Percentiles rank a stretch among this genome's conserved stretches.
phyloP scores from a whole-genome alignment of 2,888 invertebrate genomes.

The Mesorhabditis belari region DNA sequence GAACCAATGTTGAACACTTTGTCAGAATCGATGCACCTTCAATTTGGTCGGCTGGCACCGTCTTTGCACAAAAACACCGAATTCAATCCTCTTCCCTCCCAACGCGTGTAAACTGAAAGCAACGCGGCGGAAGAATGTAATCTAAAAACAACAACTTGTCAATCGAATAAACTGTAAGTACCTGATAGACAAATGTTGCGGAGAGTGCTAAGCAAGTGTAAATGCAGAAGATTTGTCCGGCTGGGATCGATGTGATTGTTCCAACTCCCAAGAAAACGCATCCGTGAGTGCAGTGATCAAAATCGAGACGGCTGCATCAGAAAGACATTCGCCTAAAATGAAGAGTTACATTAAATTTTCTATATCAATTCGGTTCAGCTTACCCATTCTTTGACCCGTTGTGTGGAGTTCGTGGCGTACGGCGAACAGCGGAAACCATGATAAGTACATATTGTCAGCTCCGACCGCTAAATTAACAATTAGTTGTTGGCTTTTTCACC shows the following conservation, averaged over 20 bases:
- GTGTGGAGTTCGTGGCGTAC: conserved; percentile 66
- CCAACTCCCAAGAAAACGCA: conserved; percentile 51
- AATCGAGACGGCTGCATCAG: conserved; percentile 88
- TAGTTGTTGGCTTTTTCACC: too few species aligned
- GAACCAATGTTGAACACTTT: conserved; percentile 31
- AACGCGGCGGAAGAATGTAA: conserved; percentile 51
- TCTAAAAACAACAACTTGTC: conserved; percentile 16
- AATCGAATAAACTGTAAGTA: conserved; percentile 6
- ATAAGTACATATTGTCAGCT: conserved; percentile 88
- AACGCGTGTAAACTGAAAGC: conserved; percentile 39
- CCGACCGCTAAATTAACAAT: conserved; percentile 70
- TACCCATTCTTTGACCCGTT: conserved; percentile 53
- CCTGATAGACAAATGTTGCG: conserved; percentile 51
- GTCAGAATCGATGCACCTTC: conserved; percentile 3
- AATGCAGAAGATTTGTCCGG: conserved; percentile 86
- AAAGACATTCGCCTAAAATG: conserved; percentile 67
- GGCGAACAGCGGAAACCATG: conserved; percentile 85
- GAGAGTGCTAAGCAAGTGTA: conserved; percentile 64
- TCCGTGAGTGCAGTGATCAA: conserved; percentile 67
- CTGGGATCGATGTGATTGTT: conserved; percentile 83
- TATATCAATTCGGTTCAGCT: background rate
- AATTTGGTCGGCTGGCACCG: conserved; percentile 22
- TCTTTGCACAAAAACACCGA: conserved; percentile 28
- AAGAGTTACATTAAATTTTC: conserved; percentile 58
- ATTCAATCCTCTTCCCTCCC: conserved; percentile 43